Base-by-base conservation (phyloP, 2,888 invertebrate genomes). In the Andrena flavipes region DNA sequence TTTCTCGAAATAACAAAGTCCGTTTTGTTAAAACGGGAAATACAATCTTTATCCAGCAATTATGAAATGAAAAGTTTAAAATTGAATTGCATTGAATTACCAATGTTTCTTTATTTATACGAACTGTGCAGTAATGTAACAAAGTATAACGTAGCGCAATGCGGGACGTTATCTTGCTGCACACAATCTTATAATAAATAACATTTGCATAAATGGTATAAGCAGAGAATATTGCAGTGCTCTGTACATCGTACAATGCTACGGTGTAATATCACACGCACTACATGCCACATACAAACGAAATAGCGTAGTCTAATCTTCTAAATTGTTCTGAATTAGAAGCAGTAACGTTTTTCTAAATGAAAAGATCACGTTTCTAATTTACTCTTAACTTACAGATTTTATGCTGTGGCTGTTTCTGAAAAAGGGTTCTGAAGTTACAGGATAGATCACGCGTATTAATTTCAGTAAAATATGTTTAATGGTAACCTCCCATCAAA, bases 141-240 rank as follows among this genome's bases (percentile, higher is more conserved):
- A 56, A 56, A 56, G 23, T 56, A 3, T 23, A 56, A 20, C 56
- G 23, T 42, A 42, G 42, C 56, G 23, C 4, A 26, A 56, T 20
- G 23, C 56, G 56, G 23, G 23, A 10, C 60, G 4, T 23, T 56
- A 29, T 29, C 30, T 30, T 5, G 23, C 23, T 60, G 8, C 16
- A 16, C 26, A 26, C 16, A 29, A 29, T 60, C 26, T 60, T 60
- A 60, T 29, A 60, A 29, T 60, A 60, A 60, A 60, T 60, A 29
- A 60, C 29, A 60, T 29, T 60, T 60, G 16, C 60, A 60, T 60
- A 29, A 26, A 29, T 60, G 16, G 60, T 29, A 60, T 13, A 26
- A 60, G 16, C 60, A 60, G 13, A 29, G 56, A 56, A 56, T 20
- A 56, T 20, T 56, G 23, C 23, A 10, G 23, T 56, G 23, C 23